Evolutionary conservation across 2,888 invertebrate species (phyloP).

Genomic region (Sinhomidia bicolor): DNA sequence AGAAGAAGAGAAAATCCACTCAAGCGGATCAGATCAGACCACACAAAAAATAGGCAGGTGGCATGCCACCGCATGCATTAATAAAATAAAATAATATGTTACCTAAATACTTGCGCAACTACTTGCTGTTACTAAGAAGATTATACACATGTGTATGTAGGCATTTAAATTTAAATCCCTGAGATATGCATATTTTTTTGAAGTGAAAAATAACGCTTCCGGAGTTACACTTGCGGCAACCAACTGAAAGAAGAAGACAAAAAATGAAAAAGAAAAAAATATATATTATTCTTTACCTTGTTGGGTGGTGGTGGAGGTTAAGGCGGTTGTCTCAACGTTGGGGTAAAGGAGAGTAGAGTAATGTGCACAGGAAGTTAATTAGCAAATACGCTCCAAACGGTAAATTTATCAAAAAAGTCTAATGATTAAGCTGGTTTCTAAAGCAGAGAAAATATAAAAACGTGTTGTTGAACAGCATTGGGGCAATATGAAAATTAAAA

Average conservation of each 20-base stretch:
- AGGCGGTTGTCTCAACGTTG: background rate
- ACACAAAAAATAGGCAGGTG: background rate
- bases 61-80: slow-evolving; percentile 2
- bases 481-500: background rate
- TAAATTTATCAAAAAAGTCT: background rate
- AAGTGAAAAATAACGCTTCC: background rate
- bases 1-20: background rate
- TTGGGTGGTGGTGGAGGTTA: background rate
- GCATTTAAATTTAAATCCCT: background rate
- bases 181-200: background rate
- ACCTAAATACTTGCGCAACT: background rate
- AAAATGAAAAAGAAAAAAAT: background rate
- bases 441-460: background rate
- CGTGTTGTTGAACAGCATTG: background rate
- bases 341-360: background rate
- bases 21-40: background rate
- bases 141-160: background rate
- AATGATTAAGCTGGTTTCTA: background rate
- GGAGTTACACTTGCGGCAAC: background rate
- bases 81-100: background rate
- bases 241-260: too few species aligned
- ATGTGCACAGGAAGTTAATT: background rate
- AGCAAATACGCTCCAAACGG: background rate
- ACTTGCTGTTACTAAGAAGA: background rate
- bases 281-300: background rate